Evolutionary conservation across 1,140 invertebrate species (phyloP).

Genomic region (Pseudomyrmex flavicornis): DNA sequence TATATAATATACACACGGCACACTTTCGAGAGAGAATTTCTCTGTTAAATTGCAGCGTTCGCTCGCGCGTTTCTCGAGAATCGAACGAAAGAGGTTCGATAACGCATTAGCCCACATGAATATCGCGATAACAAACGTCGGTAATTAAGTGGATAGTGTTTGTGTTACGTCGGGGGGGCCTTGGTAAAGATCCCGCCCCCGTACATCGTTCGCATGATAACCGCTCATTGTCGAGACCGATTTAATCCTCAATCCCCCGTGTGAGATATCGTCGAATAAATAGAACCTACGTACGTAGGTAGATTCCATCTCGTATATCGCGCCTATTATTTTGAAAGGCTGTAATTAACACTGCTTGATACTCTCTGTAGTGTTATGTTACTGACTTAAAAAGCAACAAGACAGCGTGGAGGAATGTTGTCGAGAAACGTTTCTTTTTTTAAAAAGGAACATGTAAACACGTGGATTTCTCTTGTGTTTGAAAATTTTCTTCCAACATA

Average conservation of each 20-base stretch:
- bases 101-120: conserved; percentile 42
- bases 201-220: conserved; percentile 50
- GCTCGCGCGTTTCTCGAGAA: conserved; percentile 25
- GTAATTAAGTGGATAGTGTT: conserved; percentile 37
- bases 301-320: conserved; percentile 36
- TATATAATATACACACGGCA: neutral
- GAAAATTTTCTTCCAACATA: too few relatives aligned
- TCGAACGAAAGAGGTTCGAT: conserved; percentile 39
- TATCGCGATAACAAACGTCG: conserved; percentile 45
- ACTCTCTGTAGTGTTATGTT: neutral
- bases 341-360: conserved; percentile 24
- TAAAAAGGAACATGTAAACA: too few relatives aligned
- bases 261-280: conserved; percentile 42
- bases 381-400: neutral
- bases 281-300: neutral
- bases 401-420: neutral
- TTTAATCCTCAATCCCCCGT: conserved; percentile 51
- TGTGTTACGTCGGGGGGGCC: conserved; percentile 15
- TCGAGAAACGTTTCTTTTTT: too few relatives aligned
- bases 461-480: too few relatives aligned
- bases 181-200: conserved; percentile 16
- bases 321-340: conserved; percentile 22
- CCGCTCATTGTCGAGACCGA: conserved; percentile 31
- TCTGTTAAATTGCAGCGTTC: conserved; percentile 3
- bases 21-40: conserved; percentile 14